Evolutionary conservation across 2,888 invertebrate species (phyloP), one percentile per base, ranked within the genome.

Genomic region (Callimorpha dominula): DNA sequence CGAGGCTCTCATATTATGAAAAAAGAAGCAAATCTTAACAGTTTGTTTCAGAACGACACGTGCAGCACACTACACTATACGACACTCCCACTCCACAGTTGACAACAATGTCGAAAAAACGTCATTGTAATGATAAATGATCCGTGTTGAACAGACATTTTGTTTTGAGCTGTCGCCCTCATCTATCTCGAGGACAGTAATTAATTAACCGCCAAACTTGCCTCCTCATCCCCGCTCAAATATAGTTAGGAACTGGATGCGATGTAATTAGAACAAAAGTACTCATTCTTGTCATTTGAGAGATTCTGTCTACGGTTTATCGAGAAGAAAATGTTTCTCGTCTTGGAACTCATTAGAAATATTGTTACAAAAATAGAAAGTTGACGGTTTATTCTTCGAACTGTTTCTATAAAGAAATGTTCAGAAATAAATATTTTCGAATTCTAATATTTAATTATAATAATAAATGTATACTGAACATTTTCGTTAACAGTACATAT

Each of bases 151-250:
- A 79, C 81, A 80, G 86, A 88, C 88, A 89, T 87, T 89, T 89
- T 89, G 89, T 89, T 88, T 84, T 84, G 87, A 87, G 86, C 79
- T 87, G 88, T 88, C 88, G 83, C 83, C 84, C 81, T 82, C 86
- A 89, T 90, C 87, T 87, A 89, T 90, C 89, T 90, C 88, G 73
- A 68, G 79, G 80, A 75, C 81, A 81, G 87, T 89, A 90, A 91
- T 91, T 90, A 91, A 91, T 91, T 91, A 90, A 85, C 84, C 82
- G 75, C 77, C 81, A 54, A 85, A 86, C 78, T 84, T 83, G 81
- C 78, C 80, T 79, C 73, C 81, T 76, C 81, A 84, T 81, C 79
- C 76, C 77, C 78, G 67, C 87, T 83, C 81, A 84, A 84, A 82
- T 87, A 85, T 87, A 87, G 87, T 86, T 80, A 73, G 81, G 78